phyloP scores from a whole-genome alignment of 2,888 invertebrate genomes.

The Synergus itoensis region DNA sequence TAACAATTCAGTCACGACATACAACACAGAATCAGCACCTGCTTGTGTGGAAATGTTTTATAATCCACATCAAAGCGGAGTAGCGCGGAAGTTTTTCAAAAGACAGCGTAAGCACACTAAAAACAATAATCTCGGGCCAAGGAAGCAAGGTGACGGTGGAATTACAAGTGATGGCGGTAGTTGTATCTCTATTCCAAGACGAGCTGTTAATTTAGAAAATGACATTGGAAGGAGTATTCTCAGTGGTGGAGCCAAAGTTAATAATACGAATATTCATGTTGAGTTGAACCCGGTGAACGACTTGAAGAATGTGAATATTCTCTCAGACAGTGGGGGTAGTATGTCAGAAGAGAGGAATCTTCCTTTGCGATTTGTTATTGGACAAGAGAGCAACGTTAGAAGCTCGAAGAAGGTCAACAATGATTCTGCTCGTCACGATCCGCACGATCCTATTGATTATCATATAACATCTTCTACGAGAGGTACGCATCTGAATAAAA shows the following conservation, averaged over 20 bases:
- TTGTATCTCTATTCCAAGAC: slow-evolving; percentile 78
- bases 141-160: slow-evolving; percentile 82
- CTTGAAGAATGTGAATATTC: slow-evolving; percentile 83
- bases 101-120: slow-evolving; percentile 87
- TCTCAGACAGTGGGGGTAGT: slow-evolving; percentile 82
- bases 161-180: slow-evolving; percentile 81
- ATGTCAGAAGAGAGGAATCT: slow-evolving; percentile 70
- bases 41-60: slow-evolving; percentile 90
- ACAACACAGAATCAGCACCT: slow-evolving; percentile 79
- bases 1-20: slow-evolving; percentile 84
- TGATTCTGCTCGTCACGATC: slow-evolving; percentile 51
- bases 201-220: slow-evolving; percentile 75
- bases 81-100: slow-evolving; percentile 95
- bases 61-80: slow-evolving; percentile 95
- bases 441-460: slow-evolving; percentile 49
- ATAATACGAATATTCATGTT: slow-evolving; percentile 89
- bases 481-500: slow-evolving; percentile 44
- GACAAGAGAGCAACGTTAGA: slow-evolving; percentile 70
- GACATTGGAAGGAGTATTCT: slow-evolving; percentile 80
- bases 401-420: slow-evolving; percentile 62
- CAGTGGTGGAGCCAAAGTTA: slow-evolving; percentile 87
- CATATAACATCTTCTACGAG: slow-evolving; percentile 46
- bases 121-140: slow-evolving; percentile 86
- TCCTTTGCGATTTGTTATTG: slow-evolving; percentile 75
- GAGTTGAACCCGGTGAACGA: slow-evolving; percentile 82